Conservation (phyloP, 2,888 invertebrate genomes). For the Chironomus riparius region DNA sequence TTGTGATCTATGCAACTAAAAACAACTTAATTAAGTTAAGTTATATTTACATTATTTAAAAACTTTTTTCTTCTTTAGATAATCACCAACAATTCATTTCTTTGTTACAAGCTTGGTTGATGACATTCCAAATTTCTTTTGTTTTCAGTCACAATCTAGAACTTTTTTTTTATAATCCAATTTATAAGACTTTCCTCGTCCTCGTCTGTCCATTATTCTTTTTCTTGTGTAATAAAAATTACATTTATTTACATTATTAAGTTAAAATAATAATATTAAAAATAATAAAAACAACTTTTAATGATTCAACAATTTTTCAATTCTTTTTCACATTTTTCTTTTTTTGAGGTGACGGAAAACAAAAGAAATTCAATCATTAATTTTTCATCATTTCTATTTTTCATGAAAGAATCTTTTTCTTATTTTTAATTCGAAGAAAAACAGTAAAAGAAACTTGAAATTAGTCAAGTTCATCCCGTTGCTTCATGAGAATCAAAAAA, state of each 20-base stretch:
- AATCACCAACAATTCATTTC: background rate
- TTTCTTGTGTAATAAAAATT: background rate
- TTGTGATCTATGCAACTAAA: slow-evolving; percentile 22
- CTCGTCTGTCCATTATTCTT: too few species aligned
- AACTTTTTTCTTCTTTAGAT: background rate
- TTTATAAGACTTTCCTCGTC: background rate
- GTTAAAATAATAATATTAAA: background rate
- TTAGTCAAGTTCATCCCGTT: slow-evolving; percentile 29
- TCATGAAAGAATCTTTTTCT: background rate
- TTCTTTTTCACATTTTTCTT: background rate
- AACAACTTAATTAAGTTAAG: slow-evolving; percentile 18
- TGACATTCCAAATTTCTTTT: slow-evolving; percentile 28
- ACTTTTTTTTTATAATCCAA: background rate
- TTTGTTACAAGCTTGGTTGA: background rate
- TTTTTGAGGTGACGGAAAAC: background rate
- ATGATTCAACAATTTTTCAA: background rate
- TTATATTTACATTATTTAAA: slow-evolving; percentile 13
- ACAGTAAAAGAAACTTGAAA: slow-evolving; percentile 29
- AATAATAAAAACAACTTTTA: background rate
- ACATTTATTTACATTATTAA: background rate
- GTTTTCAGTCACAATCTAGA: slow-evolving; percentile 31
- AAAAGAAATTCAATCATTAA: background rate
- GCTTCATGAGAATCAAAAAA: slow-evolving; percentile 2
- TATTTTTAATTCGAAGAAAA: slow-evolving; percentile 1
- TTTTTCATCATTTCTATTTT: slow-evolving; percentile 23